Evolutionary conservation across 2,113 vertebrate genomes (phyloP).

Genomic region (Scomber colias): DNA sequence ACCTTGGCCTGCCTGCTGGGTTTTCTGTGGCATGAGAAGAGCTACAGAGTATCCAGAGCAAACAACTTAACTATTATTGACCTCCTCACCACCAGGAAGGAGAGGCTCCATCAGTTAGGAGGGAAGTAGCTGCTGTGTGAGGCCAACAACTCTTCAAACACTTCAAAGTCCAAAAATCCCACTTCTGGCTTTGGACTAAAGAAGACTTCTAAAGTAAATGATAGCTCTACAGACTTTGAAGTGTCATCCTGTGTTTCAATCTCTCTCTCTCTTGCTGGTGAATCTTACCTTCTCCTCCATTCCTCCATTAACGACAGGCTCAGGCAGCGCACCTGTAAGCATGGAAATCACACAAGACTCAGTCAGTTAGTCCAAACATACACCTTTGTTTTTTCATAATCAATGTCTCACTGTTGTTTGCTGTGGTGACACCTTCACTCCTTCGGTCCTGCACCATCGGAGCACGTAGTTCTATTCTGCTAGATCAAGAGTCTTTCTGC

Average conservation of each 20-base stretch:
- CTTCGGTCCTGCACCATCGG: slow-evolving; percentile 13
- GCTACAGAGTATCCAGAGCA: slow-evolving; percentile 14
- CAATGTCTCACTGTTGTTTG: neutral
- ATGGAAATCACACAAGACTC: slow-evolving; percentile 47
- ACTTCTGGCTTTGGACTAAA: slow-evolving; percentile 26
- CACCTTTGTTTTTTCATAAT: neutral
- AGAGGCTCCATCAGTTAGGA: slow-evolving; percentile 8
- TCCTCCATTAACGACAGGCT: slow-evolving; percentile 89
- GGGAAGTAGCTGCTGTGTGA: slow-evolving; percentile 40
- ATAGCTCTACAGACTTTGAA: neutral
- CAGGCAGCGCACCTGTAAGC: slow-evolving; percentile 91
- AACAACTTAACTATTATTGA: slow-evolving; percentile 26
- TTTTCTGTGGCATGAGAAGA: neutral
- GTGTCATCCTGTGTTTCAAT: neutral
- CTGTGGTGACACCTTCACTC: slow-evolving; percentile 9
- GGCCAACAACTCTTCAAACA: neutral
- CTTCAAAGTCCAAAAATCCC: slow-evolving; percentile 30
- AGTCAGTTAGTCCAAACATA: slow-evolving; percentile 11
- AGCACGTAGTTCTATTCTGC: slow-evolving; percentile 35
- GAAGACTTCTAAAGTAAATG: slow-evolving; percentile 8
- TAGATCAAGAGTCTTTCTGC: slow-evolving; percentile 47
- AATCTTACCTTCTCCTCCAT: slow-evolving; percentile 90
- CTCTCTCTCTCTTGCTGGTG: neutral
- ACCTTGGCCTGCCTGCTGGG: slow-evolving; percentile 30
- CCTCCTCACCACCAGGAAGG: slow-evolving; percentile 31